Evolutionary conservation across 2,113 vertebrate species (phyloP).

Genomic region (Lonchura striata): DNA sequence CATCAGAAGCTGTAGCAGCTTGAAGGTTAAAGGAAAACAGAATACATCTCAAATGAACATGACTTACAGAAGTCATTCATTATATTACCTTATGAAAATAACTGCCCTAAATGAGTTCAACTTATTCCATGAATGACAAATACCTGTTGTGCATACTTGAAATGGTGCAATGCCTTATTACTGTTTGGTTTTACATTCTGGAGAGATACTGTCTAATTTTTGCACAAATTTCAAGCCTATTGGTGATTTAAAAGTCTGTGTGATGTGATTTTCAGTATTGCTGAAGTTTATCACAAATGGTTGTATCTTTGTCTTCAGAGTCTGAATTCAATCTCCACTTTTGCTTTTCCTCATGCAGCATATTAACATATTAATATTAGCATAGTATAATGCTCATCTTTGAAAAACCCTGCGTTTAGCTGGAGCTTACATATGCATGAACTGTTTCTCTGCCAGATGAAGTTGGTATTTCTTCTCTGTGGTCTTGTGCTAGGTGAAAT

Average conservation of each 20-base stretch:
- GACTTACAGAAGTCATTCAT: not conserved
- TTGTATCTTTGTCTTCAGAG: not conserved
- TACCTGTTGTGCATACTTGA: not conserved
- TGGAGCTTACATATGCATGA: not conserved
- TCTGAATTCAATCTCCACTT: not conserved
- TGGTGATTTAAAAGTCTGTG: not conserved
- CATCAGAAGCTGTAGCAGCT: slow-evolving; percentile 59
- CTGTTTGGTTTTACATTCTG: not conserved
- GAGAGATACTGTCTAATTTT: not conserved
- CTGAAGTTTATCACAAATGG: not conserved
- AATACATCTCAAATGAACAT: slow-evolving; percentile 43
- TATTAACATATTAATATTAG: not conserved
- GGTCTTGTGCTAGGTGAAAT: not conserved
- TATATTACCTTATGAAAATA: not conserved
- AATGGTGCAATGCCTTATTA: not conserved
- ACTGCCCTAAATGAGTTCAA: not conserved
- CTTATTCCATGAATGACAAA: not conserved
- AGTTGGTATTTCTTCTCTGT: not conserved
- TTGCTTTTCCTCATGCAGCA: not conserved
- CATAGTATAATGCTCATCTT: not conserved
- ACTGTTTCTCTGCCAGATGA: not conserved
- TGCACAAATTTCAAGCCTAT: not conserved
- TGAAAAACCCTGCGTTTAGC: not conserved
- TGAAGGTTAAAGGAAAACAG: slow-evolving; percentile 59
- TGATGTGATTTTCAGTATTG: not conserved